These are phyloP conservation scores for Sandelia bainsii DNA, from an alignment of 2,797 vertebrate species.

Conservation along the genomic window DNA sequence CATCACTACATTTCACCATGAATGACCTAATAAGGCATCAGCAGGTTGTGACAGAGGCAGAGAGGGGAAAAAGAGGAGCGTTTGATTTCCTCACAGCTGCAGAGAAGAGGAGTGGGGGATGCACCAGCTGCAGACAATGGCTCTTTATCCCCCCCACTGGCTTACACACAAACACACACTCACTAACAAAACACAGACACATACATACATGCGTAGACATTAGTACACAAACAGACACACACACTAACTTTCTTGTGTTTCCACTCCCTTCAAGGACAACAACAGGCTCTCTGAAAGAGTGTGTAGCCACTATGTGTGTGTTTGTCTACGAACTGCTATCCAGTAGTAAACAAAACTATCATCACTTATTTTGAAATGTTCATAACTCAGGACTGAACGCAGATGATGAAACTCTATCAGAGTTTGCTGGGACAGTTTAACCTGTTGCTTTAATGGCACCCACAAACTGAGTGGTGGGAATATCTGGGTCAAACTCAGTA, in stretches of 20 bases:
- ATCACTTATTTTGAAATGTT: constrained; percentile 26
- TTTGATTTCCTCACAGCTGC: constrained; percentile 91
- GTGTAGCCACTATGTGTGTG: constrained; percentile 47
- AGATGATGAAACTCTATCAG: neutral
- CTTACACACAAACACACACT: constrained; percentile 61
- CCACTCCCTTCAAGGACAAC: constrained; percentile 70
- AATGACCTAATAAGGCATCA: constrained; percentile 79
- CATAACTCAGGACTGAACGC: neutral
- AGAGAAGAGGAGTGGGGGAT: constrained; percentile 83
- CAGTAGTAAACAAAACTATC: constrained; percentile 60
- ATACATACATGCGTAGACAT: constrained; percentile 33
- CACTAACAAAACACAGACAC: constrained; percentile 60
- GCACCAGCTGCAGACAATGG: constrained; percentile 88
- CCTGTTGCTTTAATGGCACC: too few species aligned
- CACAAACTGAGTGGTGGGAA: too few species aligned
- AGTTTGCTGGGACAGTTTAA: neutral
- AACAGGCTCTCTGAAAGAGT: constrained; percentile 70
- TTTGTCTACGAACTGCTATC: constrained; percentile 37
- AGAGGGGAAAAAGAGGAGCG: constrained; percentile 79
- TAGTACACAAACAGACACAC: constrained; percentile 28
- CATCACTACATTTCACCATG: constrained; percentile 65
- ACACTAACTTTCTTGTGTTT: constrained; percentile 75
- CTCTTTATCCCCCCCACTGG: constrained; percentile 82
- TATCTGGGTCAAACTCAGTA: too few species aligned
- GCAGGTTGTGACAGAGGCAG: constrained; percentile 78